Evolutionary conservation across 2,113 vertebrate species (phyloP).

Genomic region (Lasiurus cinereus): DNA sequence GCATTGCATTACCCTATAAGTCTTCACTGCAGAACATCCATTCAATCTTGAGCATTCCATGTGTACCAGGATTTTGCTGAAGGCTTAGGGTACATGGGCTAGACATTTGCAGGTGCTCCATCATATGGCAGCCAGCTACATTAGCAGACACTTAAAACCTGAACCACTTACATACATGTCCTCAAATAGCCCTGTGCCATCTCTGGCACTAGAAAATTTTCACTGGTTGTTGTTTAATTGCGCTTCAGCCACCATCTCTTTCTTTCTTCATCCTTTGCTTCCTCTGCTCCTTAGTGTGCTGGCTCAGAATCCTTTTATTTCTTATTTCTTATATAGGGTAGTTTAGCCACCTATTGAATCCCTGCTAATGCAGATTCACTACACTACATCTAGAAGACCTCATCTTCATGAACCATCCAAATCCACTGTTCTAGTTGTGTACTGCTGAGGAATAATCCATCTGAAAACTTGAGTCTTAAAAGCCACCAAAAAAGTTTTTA

Average conservation of each 20-base stretch:
- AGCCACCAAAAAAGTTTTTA: not conserved
- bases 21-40: not conserved
- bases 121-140: not conserved
- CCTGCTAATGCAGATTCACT: not conserved
- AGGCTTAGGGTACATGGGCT: not conserved
- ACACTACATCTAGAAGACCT: not conserved
- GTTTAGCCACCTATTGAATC: not conserved
- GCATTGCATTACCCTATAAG: not conserved
- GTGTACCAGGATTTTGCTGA: not conserved
- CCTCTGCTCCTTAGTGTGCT: not conserved
- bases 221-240: not conserved
- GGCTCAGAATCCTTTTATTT: not conserved
- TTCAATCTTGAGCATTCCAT: not conserved
- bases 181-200: not conserved
- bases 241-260: not conserved
- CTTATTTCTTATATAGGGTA: not conserved
- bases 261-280: not conserved
- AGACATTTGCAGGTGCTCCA: not conserved
- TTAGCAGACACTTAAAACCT: not conserved
- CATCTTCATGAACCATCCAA: not conserved
- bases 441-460: not conserved
- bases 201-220: not conserved
- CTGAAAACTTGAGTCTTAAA: not conserved
- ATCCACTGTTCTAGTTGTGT: not conserved
- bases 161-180: not conserved